Conservation (phyloP, 2,113 vertebrate genomes). For the Ictalurus punctatus region DNA sequence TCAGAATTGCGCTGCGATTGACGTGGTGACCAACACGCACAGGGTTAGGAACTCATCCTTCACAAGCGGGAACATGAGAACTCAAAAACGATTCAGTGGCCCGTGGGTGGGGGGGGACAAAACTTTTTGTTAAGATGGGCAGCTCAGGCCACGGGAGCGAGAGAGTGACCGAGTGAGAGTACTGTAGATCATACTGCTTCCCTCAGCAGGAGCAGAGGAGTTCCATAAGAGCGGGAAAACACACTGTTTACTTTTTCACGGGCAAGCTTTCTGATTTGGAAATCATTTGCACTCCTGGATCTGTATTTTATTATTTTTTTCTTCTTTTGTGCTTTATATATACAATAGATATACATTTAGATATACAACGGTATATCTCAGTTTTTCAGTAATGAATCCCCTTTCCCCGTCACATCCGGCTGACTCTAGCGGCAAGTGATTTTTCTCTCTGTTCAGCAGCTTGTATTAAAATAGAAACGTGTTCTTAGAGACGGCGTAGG, state of each 20-base stretch:
- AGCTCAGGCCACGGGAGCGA: slow-evolving; percentile 6
- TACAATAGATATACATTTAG: no score
- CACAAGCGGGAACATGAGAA: not conserved
- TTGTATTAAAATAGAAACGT: slow-evolving; percentile 34
- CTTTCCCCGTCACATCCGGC: slow-evolving; percentile 37
- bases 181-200: slow-evolving; percentile 8
- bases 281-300: slow-evolving; percentile 44
- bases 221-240: not conserved
- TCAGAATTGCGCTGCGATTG: not conserved
- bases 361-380: not conserved
- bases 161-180: not conserved
- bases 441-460: slow-evolving; percentile 46
- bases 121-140: not conserved
- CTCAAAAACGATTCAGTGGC: not conserved
- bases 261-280: slow-evolving; percentile 33
- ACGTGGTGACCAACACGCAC: not conserved
- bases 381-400: slow-evolving; percentile 8
- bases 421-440: slow-evolving; percentile 34
- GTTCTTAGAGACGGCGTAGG: slow-evolving; percentile 57
- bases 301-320: slow-evolving; percentile 37
- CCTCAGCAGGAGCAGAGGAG: slow-evolving; percentile 32
- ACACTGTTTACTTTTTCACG: slow-evolving; percentile 31
- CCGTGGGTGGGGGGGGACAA: not conserved
- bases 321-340: slow-evolving; percentile 1
- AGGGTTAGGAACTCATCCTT: slow-evolving; percentile 11